Conservation (phyloP, 2,113 vertebrate species). For the Probosciger aterrimus region DNA sequence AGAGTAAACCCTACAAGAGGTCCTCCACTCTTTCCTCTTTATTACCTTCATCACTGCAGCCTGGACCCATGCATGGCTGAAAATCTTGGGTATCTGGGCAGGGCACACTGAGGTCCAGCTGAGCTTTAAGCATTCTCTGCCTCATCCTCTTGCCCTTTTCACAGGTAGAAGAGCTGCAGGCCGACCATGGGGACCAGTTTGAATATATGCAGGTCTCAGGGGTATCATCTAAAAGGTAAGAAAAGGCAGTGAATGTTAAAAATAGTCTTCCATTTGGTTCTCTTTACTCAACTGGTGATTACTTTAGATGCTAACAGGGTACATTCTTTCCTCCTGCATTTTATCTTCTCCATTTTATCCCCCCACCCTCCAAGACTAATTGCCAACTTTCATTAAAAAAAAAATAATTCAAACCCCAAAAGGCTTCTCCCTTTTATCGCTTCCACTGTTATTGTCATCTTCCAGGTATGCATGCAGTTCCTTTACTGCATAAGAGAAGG, state of each 20-base stretch:
- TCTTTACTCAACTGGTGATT: not conserved
- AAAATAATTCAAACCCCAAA: not conserved
- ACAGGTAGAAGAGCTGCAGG: conserved; percentile 96
- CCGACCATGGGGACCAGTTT: conserved; percentile 98
- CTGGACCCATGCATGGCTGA: conserved; percentile 97
- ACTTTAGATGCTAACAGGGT: not conserved
- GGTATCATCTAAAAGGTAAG: conserved; percentile 85
- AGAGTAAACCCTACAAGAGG: not conserved
- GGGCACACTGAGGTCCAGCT: conserved; percentile 93
- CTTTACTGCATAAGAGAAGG: not conserved
- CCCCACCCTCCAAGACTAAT: not conserved
- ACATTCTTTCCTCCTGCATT: not conserved
- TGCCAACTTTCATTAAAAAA: not conserved
- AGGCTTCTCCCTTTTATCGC: not conserved
- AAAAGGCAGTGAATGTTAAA: not conserved
- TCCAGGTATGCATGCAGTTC: not conserved
- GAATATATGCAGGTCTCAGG: conserved; percentile 99
- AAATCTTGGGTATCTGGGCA: conserved; percentile 98
- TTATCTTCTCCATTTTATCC: not conserved
- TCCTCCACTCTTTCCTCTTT: not conserved
- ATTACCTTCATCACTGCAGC: conserved; percentile 95
- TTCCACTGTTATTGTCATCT: not conserved
- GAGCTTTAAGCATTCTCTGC: conserved; percentile 97
- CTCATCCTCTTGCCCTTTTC: conserved; percentile 98
- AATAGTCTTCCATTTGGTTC: not conserved